Percentiles rank a stretch among this genome's conserved stretches.
phyloP scores from a whole-genome alignment of 2,888 invertebrate genomes.

The Philhelius pedissequus region DNA sequence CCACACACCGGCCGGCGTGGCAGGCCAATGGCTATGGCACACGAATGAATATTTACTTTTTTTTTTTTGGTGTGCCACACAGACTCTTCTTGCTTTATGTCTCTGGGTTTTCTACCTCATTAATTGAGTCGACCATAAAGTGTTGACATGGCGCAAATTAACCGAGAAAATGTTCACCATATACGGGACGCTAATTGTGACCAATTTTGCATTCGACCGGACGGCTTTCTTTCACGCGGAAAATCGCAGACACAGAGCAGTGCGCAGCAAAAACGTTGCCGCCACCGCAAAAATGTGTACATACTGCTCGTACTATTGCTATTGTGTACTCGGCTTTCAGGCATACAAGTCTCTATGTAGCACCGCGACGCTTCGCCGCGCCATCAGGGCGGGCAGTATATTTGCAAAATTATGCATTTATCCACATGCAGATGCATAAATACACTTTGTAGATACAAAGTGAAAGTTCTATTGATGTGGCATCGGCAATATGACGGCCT shows the following conservation, averaged over 20 bases:
- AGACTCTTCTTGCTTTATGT: not conserved
- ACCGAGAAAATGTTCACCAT: constrained; percentile 55
- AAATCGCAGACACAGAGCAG: constrained; percentile 24
- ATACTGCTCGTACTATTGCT: too few species aligned
- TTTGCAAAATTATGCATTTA: not conserved
- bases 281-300: constrained; percentile 38
- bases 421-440: constrained; percentile 27
- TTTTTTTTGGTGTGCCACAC: not conserved
- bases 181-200: constrained; percentile 47
- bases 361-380: too few species aligned
- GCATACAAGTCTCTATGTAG: not conserved
- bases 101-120: constrained; percentile 48
- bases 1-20: not conserved
- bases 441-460: constrained; percentile 17
- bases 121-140: constrained; percentile 47
- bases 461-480: constrained; percentile 53
- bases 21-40: constrained; percentile 1
- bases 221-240: constrained; percentile 54
- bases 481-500: not conserved
- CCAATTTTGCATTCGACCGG: constrained; percentile 54
- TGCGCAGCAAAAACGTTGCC: constrained; percentile 11
- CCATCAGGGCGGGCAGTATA: not conserved
- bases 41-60: constrained; percentile 25
- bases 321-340: not conserved
- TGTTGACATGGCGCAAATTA: constrained; percentile 55